These are phyloP conservation scores for Drosophila setosimentum DNA, from an alignment of 2,888 invertebrate genomes.

Conservation along the genomic window DNA sequence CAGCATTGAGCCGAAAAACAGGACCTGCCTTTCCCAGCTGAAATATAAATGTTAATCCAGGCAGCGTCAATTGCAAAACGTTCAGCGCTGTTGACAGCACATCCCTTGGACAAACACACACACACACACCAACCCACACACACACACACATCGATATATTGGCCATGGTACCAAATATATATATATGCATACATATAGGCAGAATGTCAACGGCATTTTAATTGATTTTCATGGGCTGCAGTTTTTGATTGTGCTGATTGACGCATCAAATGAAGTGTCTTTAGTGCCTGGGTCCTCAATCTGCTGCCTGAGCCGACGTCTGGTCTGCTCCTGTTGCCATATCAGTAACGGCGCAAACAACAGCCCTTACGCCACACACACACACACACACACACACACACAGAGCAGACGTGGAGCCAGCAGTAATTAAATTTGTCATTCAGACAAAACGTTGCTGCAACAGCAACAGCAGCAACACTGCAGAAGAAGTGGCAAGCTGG, in stretches of 20 bases:
- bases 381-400: constrained; percentile 2
- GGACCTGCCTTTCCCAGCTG: constrained; percentile 33
- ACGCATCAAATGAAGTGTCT: constrained; percentile 82
- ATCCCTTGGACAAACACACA: constrained; percentile 5
- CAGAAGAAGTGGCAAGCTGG: constrained; percentile 50
- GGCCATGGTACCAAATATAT: constrained; percentile 2
- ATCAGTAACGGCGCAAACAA: constrained; percentile 75
- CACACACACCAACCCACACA: constrained; percentile 13
- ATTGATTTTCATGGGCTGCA: constrained; percentile 82
- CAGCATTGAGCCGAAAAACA: constrained; percentile 36
- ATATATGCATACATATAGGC: constrained; percentile 27
- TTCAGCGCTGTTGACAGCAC: constrained; percentile 75
- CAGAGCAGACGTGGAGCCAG: constrained; percentile 30
- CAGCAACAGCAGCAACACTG: constrained; percentile 18
- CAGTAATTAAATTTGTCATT: constrained; percentile 81
- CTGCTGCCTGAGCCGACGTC: constrained; percentile 6
- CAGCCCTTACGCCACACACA: constrained; percentile 24
- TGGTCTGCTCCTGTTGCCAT: constrained; percentile 47
- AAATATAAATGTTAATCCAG: constrained; percentile 81
- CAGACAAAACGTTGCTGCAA: constrained; percentile 67
- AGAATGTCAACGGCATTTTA: constrained; percentile 80
- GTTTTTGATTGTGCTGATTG: constrained; percentile 83
- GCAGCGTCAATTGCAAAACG: constrained; percentile 79
- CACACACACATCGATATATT: constrained; percentile 11
- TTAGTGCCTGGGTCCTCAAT: constrained; percentile 39